Conservation (phyloP, 2,113 vertebrate species). For the Dromas ardeola region DNA sequence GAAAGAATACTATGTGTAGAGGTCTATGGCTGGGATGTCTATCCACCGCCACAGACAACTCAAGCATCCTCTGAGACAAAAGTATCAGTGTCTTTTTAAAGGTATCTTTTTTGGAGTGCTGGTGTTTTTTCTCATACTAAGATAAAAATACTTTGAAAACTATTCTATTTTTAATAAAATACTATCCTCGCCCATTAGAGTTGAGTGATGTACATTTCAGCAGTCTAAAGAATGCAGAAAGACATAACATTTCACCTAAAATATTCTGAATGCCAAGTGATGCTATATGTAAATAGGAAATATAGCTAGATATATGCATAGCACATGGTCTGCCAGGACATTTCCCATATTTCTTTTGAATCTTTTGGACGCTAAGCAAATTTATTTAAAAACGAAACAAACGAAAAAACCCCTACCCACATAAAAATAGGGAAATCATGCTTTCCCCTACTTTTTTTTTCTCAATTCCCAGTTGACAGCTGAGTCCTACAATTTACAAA, state of each 20-base stretch:
- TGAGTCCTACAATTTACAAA: background rate
- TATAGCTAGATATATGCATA: background rate
- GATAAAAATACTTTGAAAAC: background rate
- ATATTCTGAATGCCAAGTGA: background rate
- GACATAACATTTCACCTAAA: background rate
- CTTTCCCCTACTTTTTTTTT: background rate
- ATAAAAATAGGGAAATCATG: background rate
- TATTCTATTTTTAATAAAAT: background rate
- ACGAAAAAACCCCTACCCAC: rapidly evolving
- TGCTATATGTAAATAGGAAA: background rate
- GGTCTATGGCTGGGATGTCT: background rate
- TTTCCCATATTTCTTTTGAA: background rate
- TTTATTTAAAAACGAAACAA: background rate
- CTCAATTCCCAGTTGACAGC: background rate
- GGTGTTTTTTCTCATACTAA: background rate
- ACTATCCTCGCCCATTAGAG: background rate
- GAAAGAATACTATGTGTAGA: background rate
- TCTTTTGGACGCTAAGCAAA: background rate
- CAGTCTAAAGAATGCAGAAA: background rate
- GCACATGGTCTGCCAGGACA: background rate
- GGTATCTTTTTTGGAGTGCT: background rate
- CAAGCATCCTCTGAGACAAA: background rate
- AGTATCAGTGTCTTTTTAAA: background rate
- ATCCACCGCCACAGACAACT: background rate
- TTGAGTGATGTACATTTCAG: background rate